Conservation (phyloP, 2,888 invertebrate species). For the Yponomeuta cagnagella region DNA sequence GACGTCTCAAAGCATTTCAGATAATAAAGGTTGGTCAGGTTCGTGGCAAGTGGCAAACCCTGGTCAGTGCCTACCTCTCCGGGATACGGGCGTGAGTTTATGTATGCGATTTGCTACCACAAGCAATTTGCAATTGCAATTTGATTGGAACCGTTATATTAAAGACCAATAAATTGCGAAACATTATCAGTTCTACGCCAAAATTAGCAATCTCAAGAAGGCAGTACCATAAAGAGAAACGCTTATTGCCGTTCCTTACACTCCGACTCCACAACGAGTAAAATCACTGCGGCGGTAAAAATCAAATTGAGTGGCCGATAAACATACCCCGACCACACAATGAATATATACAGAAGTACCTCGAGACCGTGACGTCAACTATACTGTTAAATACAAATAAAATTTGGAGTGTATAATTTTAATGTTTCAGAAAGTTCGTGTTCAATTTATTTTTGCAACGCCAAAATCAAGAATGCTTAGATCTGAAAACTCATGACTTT, state of each 20-base stretch:
- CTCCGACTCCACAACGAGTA: conserved; percentile 41
- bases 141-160: neutral
- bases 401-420: too few species aligned
- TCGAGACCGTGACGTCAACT: too few species aligned
- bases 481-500: too few species aligned
- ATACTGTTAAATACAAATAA: too few species aligned
- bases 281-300: conserved; percentile 68
- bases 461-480: too few species aligned
- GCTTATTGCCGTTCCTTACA: conserved; percentile 45
- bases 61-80: too few species aligned
- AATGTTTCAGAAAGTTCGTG: too few species aligned
- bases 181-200: neutral
- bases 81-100: too few species aligned
- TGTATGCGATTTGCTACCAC: neutral
- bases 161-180: neutral
- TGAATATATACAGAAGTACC: neutral
- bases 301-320: conserved; percentile 74
- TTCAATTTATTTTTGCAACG: too few species aligned
- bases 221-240: neutral
- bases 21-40: too few species aligned
- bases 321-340: conserved; percentile 38
- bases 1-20: too few species aligned
- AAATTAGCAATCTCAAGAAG: neutral
- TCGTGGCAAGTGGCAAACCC: too few species aligned
- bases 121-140: neutral